phyloP scores from a whole-genome alignment of 2,888 invertebrate genomes.

The Napeogenes inachia region DNA sequence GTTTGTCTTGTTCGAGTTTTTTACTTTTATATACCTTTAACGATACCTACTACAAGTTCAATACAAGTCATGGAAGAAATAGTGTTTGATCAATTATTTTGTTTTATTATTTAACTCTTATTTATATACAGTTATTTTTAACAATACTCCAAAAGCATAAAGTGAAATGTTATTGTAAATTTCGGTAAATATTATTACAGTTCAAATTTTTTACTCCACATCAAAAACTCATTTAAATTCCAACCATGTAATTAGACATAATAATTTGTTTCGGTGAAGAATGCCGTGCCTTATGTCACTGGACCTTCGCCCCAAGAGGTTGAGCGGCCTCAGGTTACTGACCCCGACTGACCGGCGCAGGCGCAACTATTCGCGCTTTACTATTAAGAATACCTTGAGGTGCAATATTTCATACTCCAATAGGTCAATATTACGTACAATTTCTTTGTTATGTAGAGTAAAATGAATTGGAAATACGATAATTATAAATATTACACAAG shows the following conservation, averaged over 20 bases:
- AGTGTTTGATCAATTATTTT: no score
- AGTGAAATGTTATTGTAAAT: no score
- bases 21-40: background rate
- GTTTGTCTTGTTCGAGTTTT: slow-evolving; percentile 1
- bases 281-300: slow-evolving; percentile 42
- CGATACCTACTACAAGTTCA: background rate
- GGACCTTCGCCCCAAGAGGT: slow-evolving; percentile 55
- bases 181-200: no score
- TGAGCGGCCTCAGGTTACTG: slow-evolving; percentile 59
- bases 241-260: no score
- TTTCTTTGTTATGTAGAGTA: background rate
- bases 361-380: slow-evolving; percentile 59
- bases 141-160: no score
- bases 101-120: no score
- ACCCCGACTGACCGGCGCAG: slow-evolving; percentile 66
- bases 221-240: no score
- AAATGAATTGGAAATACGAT: background rate
- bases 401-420: slow-evolving; percentile 11
- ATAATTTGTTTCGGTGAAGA: slow-evolving; percentile 14
- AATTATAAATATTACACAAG: background rate
- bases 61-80: background rate
- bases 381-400: slow-evolving; percentile 20
- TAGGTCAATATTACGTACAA: slow-evolving; percentile 13
- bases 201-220: no score
- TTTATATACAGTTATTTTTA: no score